A percentile compares a stretch with the other conserved stretches of the same genome.
Conservation (phyloP, 2,113 vertebrate species). For the Eonycteris spelaea region DNA sequence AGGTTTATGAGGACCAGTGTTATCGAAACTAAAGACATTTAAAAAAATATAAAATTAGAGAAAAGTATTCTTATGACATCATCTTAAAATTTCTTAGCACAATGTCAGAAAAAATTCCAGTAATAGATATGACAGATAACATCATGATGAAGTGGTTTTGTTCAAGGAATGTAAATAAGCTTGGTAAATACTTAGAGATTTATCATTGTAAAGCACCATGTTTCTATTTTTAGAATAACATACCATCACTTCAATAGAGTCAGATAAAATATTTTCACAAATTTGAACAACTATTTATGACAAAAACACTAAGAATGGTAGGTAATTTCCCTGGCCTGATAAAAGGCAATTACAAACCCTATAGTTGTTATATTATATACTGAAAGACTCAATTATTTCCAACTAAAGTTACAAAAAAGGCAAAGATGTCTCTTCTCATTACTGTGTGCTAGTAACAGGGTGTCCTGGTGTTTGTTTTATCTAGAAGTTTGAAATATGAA, state of each 20-base stretch:
- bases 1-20: not conserved
- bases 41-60: not conserved
- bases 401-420: not conserved
- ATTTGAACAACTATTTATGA: not conserved
- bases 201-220: not conserved
- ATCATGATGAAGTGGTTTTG: not conserved
- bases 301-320: not conserved
- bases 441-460: not conserved
- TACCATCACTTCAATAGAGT: not conserved
- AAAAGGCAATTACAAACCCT: not conserved
- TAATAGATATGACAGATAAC: not conserved
- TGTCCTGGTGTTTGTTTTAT: not conserved
- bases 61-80: not conserved
- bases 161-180: not conserved
- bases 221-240: not conserved
- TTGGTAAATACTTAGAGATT: not conserved
- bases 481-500: not conserved
- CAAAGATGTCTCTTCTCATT: not conserved
- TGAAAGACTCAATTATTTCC: not conserved
- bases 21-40: not conserved
- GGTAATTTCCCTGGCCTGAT: not conserved
- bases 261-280: not conserved
- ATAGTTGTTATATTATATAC: not conserved
- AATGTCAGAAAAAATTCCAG: not conserved
- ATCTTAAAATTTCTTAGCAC: not conserved